Base-by-base conservation (phyloP, 2,888 invertebrate genomes). In the Idaea straminata region DNA sequence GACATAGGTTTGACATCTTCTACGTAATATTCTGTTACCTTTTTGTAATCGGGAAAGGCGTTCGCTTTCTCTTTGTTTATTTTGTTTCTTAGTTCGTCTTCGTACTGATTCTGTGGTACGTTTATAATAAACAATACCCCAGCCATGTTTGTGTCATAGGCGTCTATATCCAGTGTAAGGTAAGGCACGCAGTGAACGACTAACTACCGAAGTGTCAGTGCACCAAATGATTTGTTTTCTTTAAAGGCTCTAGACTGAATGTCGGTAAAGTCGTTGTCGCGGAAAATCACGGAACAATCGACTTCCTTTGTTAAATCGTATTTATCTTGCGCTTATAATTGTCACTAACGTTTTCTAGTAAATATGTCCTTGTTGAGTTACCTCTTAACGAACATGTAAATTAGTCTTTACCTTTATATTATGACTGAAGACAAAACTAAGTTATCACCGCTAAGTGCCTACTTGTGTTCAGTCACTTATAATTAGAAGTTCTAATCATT, bases 101-200 rank as follows among this genome's bases (percentile, higher is more conserved):
- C 94, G 72, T 93, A 83, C 64, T 86, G 87, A 66, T 90, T 92
- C 35, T 91, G 91, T 5, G 95, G 95, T 25, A 95, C 90, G 70
- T 91, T 93, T 15, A 95, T 90, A 47, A 94, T 88, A 72, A 95
- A 94, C 59, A 94, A 80, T n/a, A 94, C 93, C 47, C 94, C 94
- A 10, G 94, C 85, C 94, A 94, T 94, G 16, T 16, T 59, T 59
- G 59, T 34, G 7, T 59, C 13, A 34, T 3, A 25, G 47, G 13
- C 13, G 10, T 2, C 10, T 59, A 7, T 59, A 25, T 13, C 5
- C 13, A 59, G 5, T 59, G 59, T 25, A 2, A 6, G 59, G 47
- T 34, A 15, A 25, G 58, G 16, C 59, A 16, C 6, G 5, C 59
- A 16, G 34, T 2, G 34, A 59, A 59, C 65, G 65, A 61, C 64